Evolutionary conservation across 1,140 invertebrate genomes (phyloP), one percentile per base, ranked within the genome.

Genomic region (Teleopsis dalmanni): DNA sequence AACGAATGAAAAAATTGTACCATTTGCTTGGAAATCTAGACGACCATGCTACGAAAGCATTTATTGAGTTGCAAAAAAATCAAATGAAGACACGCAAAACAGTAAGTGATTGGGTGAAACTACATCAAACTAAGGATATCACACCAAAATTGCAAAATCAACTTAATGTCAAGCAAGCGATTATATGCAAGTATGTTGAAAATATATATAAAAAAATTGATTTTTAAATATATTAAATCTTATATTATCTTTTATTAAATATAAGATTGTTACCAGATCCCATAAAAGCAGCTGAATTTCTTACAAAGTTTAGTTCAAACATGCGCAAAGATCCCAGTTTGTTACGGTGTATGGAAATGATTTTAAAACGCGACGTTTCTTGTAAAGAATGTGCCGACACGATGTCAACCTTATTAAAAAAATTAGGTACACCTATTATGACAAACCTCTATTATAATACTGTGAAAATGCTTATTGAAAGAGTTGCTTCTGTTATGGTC

Each of bases 391-490:
- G 88, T 63, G 87, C 90, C 3, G 85, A 88, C 50, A 87, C 83
- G 2, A 87, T 78, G 51, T 72, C 73, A 40, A 72, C 81, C 35
- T 83, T 97, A n/a, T 73, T 98, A 8, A 95, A 95, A 70, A 95
- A 94, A 70, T 75, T 97, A 0, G 94, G 94, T 4, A 83, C 91
- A 58, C 91, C 92, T 1, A 84, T 94, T 1, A 92, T 94, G 81
- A 93, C 91, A 1, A 95, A 96, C 75, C 70, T 93, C 23, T 92
- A 95, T 65, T 97, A 96, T 71, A 94, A 93, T 61, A 94, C 90
- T 2, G 87, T 97, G 16, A 95, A 97, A 75, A 90, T 92, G 81
- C 70, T 98, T 11, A 74, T 98, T 23, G 93, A 98, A 72, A 75
- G 94, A 54, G 87, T 95, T 11, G 94, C 91, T 31, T 94, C 91